Percentiles rank a stretch among this genome's conserved stretches.
These are phyloP conservation scores for Zosterops lateralis DNA, from an alignment of 2,113 vertebrate species.

Conservation along the genomic window DNA sequence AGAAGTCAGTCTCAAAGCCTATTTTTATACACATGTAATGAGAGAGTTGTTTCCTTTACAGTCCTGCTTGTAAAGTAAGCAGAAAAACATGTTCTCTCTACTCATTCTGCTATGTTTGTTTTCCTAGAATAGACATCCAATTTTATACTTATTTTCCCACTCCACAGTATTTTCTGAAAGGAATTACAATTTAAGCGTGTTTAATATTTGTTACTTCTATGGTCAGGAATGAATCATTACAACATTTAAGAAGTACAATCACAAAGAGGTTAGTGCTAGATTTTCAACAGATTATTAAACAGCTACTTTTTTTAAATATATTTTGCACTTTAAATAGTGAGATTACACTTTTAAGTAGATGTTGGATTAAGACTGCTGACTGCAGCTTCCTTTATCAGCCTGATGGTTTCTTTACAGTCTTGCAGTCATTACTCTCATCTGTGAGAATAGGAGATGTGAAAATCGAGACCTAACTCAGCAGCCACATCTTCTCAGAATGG, in stretches of 20 bases:
- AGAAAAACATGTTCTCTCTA: constrained; percentile 33
- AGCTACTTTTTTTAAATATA: not conserved
- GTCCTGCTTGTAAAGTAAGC: constrained; percentile 18
- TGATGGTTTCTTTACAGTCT: not conserved
- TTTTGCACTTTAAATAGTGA: not conserved
- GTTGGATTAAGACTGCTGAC: not conserved
- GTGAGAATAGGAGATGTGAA: not conserved
- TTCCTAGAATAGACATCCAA: not conserved
- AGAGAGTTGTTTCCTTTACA: constrained; percentile 31
- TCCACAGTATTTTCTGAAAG: not conserved
- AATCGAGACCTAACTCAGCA: not conserved
- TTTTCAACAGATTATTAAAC: not conserved
- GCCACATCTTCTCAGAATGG: not conserved
- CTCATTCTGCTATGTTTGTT: not conserved
- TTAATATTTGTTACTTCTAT: not conserved
- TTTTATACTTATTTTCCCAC: not conserved
- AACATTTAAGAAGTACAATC: not conserved
- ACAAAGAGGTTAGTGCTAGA: not conserved
- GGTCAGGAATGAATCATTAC: not conserved
- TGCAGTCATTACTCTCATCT: not conserved
- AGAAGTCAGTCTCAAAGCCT: constrained; percentile 13
- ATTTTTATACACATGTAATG: constrained; percentile 5
- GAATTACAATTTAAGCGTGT: not conserved
- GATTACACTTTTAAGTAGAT: not conserved
- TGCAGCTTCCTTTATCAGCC: not conserved